Percentiles rank a stretch among this genome's conserved stretches.
Conservation (phyloP, 1,140 invertebrate species). For the Dendrolimus punctatus region DNA sequence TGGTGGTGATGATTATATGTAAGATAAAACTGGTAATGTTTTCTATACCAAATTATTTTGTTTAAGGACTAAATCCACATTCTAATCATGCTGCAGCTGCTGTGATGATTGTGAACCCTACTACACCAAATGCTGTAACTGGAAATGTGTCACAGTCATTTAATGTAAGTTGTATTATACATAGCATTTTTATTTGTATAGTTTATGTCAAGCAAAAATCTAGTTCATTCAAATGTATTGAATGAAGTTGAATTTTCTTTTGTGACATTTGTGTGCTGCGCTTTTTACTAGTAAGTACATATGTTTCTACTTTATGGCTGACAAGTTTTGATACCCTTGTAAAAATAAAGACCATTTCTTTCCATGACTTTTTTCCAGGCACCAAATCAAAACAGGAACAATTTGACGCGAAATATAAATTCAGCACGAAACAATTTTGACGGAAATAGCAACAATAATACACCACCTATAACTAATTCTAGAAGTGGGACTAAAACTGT, state of each 20-base stretch:
- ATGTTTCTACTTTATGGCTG: neutral
- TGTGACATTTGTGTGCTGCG: too few species aligned
- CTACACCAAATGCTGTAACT: constrained; percentile 59
- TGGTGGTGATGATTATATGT: neutral
- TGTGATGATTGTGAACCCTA: constrained; percentile 71
- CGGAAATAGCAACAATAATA: constrained; percentile 48
- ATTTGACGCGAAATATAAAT: constrained; percentile 58
- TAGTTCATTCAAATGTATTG: neutral
- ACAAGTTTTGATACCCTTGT: neutral
- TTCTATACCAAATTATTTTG: neutral
- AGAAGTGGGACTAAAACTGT: constrained; percentile 51
- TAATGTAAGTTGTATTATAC: constrained; percentile 38
- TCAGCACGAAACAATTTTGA: constrained; percentile 56
- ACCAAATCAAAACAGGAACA: constrained; percentile 58
- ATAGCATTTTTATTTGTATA: neutral
- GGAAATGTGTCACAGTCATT: constrained; percentile 56
- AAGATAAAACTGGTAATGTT: neutral
- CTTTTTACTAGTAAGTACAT: neutral
- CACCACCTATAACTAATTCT: constrained; percentile 36
- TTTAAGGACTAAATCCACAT: constrained; percentile 58
- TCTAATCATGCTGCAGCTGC: constrained; percentile 65
- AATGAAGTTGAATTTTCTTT: neutral
- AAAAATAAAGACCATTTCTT: neutral
- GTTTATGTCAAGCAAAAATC: too few species aligned
- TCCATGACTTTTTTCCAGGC: constrained; percentile 26